A percentile compares a stretch with the other conserved stretches of the same genome.
Evolutionary conservation across 2,888 invertebrate species (phyloP).

Genomic region (Rugalucina vietnamica): DNA sequence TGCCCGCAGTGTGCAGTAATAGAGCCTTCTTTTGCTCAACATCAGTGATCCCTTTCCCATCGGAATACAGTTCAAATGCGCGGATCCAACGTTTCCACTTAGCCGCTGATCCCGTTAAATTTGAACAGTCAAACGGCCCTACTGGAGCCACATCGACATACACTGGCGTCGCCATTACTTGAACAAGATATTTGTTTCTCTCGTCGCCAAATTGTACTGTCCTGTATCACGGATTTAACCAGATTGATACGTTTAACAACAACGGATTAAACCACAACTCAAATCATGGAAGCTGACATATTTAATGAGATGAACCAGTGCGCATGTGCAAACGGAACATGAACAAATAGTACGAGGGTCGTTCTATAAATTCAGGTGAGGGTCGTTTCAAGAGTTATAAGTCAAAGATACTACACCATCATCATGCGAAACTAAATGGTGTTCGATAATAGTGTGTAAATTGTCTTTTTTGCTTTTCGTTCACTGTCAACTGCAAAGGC

Average conservation of each 20-base stretch:
- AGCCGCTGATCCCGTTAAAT: neutral
- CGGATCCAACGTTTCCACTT: neutral
- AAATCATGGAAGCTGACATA: neutral
- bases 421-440: no score
- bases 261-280: neutral
- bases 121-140: neutral
- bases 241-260: neutral
- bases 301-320: no score
- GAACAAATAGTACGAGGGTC: no score
- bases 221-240: neutral
- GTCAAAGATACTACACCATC: no score
- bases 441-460: no score
- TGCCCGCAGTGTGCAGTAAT: constrained; percentile 14
- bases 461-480: no score
- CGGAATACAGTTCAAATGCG: neutral
- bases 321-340: no score
- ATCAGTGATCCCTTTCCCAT: neutral
- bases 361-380: no score
- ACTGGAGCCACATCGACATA: neutral
- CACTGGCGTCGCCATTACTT: neutral
- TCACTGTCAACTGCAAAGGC: no score
- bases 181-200: neutral
- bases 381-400: no score
- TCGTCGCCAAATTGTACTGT: neutral
- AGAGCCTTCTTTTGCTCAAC: constrained; percentile 11